Conservation (phyloP, 2,888 invertebrate species). For the Melikaiella ostensackeni region DNA sequence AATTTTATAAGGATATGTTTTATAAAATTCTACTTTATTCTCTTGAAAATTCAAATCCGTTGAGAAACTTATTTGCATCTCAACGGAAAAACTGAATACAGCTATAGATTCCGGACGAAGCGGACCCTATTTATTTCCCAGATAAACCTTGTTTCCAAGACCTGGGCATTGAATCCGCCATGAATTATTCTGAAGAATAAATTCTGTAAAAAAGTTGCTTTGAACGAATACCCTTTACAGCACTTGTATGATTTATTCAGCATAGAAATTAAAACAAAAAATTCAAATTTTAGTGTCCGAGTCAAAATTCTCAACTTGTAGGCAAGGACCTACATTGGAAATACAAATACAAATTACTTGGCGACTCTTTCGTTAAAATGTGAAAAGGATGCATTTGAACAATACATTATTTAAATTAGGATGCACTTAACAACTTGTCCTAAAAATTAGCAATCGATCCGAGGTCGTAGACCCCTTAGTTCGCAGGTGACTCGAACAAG, state of each 20-base stretch:
- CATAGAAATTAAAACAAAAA: too few relatives aligned
- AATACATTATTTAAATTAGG: background rate
- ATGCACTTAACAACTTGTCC: background rate
- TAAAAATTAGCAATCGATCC: constrained; percentile 17
- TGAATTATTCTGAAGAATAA: background rate
- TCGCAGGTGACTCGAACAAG: constrained; percentile 37
- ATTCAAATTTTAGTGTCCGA: too few relatives aligned
- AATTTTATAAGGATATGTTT: too few relatives aligned
- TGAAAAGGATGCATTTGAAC: background rate
- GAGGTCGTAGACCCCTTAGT: constrained; percentile 26
- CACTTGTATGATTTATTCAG: constrained; percentile 1
- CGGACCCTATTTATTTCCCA: constrained; percentile 14
- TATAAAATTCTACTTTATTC: too few relatives aligned
- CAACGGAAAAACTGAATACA: background rate
- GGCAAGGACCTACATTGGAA: background rate
- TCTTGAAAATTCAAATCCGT: background rate
- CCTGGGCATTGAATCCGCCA: background rate
- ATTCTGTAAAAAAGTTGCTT: background rate
- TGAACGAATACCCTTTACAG: too few relatives aligned
- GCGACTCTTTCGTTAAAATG: too few relatives aligned
- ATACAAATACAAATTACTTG: too few relatives aligned
- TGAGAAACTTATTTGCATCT: too few relatives aligned
- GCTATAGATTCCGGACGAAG: background rate
- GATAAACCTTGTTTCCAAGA: constrained; percentile 16
- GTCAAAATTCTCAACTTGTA: background rate